A percentile compares a stretch with the other conserved stretches of the same genome.
Evolutionary conservation across 2,888 invertebrate species (phyloP).

Genomic region (Epiblema foenella): DNA sequence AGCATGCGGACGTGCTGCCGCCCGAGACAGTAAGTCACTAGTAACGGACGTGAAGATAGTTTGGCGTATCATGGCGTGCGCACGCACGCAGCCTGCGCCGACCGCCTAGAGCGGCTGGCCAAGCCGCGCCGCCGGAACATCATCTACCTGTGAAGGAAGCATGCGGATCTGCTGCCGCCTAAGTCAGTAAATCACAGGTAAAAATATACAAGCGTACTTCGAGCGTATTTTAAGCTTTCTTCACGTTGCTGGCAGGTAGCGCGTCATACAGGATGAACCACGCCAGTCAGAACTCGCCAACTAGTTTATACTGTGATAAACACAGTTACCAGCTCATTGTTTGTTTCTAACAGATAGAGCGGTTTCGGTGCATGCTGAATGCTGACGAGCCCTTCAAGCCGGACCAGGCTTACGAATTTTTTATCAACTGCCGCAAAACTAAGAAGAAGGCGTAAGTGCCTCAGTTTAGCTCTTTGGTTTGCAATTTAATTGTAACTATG

Average conservation of each 20-base stretch:
- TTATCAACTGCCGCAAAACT: slow-evolving; percentile 68
- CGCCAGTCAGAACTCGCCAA: no score
- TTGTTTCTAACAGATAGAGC: slow-evolving; percentile 61
- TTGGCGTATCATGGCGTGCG: slow-evolving; percentile 51
- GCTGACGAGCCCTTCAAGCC: slow-evolving; percentile 80
- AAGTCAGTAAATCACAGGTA: not conserved
- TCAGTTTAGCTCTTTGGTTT: not conserved
- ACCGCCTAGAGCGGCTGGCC: slow-evolving; percentile 69
- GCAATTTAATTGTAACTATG: no score
- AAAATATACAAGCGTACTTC: no score
- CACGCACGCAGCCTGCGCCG: slow-evolving; percentile 70
- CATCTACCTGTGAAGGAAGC: slow-evolving; percentile 48
- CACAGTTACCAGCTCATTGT: not conserved
- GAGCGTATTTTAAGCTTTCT: no score
- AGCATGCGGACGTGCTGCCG: no score
- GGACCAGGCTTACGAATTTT: slow-evolving; percentile 79
- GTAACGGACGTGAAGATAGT: not conserved
- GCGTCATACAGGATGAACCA: no score
- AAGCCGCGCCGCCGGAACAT: slow-evolving; percentile 69
- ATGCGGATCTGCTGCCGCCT: no score
- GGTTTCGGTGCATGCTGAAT: slow-evolving; percentile 71
- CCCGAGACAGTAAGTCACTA: not conserved
- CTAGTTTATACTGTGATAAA: no score
- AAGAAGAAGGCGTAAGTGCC: slow-evolving; percentile 57
- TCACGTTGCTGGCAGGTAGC: no score